phyloP scores from a whole-genome alignment of 64 coral and sea anemone species.

The Actinia equina region DNA sequence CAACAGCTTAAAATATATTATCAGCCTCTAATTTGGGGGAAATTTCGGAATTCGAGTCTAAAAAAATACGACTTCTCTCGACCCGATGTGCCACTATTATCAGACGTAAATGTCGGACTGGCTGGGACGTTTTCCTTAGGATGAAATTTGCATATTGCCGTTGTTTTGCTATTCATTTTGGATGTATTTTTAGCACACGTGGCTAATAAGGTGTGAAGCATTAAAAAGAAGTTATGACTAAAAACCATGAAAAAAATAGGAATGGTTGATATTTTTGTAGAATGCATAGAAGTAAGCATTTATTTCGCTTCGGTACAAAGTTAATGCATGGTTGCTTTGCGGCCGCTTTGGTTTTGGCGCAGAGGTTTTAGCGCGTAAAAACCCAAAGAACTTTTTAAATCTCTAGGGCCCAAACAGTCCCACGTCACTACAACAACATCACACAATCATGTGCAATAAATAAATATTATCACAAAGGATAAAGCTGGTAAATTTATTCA shows the following conservation, averaged over 20 bases:
- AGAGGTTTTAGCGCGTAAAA: background rate
- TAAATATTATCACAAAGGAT: slow-evolving; percentile 26
- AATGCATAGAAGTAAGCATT: background rate
- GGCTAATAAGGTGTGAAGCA: background rate
- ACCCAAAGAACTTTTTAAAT: background rate
- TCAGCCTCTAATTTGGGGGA: background rate
- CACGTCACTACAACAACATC: background rate
- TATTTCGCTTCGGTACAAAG: background rate
- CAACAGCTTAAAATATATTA: background rate
- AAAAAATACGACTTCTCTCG: background rate
- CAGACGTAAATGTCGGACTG: background rate
- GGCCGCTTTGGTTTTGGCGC: background rate
- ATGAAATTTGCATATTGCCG: background rate
- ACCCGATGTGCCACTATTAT: background rate
- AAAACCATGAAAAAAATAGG: background rate
- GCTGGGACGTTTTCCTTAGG: too few species aligned
- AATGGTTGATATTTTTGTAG: background rate
- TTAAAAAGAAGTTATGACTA: background rate
- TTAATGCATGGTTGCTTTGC: background rate
- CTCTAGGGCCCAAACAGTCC: background rate
- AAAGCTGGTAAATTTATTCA: slow-evolving; percentile 14
- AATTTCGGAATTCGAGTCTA: background rate
- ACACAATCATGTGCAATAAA: slow-evolving; percentile 12
- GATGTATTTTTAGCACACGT: background rate
- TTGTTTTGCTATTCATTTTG: background rate